Base-by-base conservation (phyloP, 2,888 invertebrate genomes). In the Rugalucina vietnamica region DNA sequence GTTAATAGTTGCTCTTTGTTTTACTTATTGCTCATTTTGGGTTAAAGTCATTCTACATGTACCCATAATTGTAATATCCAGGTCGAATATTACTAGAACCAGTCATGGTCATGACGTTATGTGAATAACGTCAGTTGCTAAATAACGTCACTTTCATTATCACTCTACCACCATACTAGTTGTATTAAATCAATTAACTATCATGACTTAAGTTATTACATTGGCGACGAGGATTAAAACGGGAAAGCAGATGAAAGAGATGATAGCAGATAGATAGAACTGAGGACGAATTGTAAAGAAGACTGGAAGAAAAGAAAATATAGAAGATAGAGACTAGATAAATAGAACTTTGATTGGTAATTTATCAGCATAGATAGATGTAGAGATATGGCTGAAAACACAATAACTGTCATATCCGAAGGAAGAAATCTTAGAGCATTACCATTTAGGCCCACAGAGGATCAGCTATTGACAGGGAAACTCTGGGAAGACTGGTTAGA, bases 401-500 rank as follows among this genome's bases (percentile, higher is more conserved):
- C 60, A 60, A 32, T 24, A 29, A 60, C 60, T 5, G 29, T 60
- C 27, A 60, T 60, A 60, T 60, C 60, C 29, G 60, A 60, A 60
- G 5, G 60, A 60, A 60, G 60, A 60, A 60, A 60, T 27, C 60
- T 60, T 60, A 27, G 29, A 60, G 60, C 60, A 5, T 60, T 60
- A 60, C 60, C 29, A 29, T 60, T 60, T 32, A 60, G 60, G 29
- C 60, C 60, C 29, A 60, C 60, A 60, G 60, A 27, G 29, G 60
- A 60, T 24, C 60, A 24, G 29, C 60, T 60, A 29, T 60, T 32
- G 29, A 60, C 29, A 21, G 29, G 29, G 29, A 60, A 60, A 60
- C 60, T 60, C 60, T 60, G 60, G 60, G 60, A 60, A 18, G 60
- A 60, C 29, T 60, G 60, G 29, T 29, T 60, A 60, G 60, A 60